Conservation (phyloP, 2,888 invertebrate species). For the Aquatica leii region DNA sequence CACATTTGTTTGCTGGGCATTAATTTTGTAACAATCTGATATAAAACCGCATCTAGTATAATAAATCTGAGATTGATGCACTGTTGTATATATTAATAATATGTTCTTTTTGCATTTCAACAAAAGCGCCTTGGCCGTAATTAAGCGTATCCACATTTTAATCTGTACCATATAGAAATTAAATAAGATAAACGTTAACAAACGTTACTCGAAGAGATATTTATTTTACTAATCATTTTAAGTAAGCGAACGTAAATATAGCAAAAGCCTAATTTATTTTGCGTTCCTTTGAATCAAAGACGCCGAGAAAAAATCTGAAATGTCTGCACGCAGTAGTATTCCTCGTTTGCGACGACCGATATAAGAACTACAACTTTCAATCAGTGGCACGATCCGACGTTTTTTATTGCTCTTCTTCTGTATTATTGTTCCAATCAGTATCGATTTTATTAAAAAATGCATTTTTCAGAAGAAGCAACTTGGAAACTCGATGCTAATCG, state of each 20-base stretch:
- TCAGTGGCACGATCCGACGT: slow-evolving; percentile 48
- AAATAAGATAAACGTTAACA: not conserved
- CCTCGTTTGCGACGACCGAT: slow-evolving; percentile 46
- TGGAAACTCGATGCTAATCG: slow-evolving; percentile 12
- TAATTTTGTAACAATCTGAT: slow-evolving; percentile 18
- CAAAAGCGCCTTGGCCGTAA: not conserved
- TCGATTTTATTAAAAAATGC: slow-evolving; percentile 26
- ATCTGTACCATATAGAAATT: too few species aligned
- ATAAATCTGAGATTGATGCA: slow-evolving; percentile 13
- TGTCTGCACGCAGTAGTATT: slow-evolving; percentile 49
- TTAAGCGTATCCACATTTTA: slow-evolving; percentile 9
- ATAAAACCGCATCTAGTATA: slow-evolving; percentile 8
- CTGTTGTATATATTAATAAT: not conserved
- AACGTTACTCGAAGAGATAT: slow-evolving; percentile 23
- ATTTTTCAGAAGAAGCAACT: too few species aligned
- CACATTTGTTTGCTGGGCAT: slow-evolving; percentile 32
- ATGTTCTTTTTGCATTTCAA: not conserved
- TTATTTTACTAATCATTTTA: slow-evolving; percentile 36
- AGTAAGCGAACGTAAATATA: slow-evolving; percentile 42
- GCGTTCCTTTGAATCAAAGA: slow-evolving; percentile 48
- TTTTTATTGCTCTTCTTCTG: slow-evolving; percentile 40
- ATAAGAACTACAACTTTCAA: slow-evolving; percentile 49
- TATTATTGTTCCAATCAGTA: slow-evolving; percentile 35
- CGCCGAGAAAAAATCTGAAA: slow-evolving; percentile 49
- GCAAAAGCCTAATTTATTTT: slow-evolving; percentile 48